Evolutionary conservation across 2,888 invertebrate species (phyloP), one percentile per base, ranked within the genome.

Genomic region (Drosophila maculinotata): DNA sequence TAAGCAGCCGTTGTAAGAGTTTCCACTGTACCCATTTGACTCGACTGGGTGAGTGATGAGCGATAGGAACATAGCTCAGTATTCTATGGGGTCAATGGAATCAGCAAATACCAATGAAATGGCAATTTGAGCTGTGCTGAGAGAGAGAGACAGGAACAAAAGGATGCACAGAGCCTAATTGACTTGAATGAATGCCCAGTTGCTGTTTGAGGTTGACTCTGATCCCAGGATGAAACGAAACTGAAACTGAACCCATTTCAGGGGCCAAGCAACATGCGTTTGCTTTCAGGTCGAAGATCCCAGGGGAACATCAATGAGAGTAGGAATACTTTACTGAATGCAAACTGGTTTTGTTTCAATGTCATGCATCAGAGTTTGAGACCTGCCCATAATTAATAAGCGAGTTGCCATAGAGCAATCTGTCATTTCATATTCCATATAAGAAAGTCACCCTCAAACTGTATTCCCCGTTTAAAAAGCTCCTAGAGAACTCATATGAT

Each of bases 321-420:
- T 62, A 65, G 69, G 75, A 74, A 81, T 36, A 41, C 20, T 45
- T 10, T 14, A 12, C 36, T 9, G 14, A 41, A 12, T 39, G 49
- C 41, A 41, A 69, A 45, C 7, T 68, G 59, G 52, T 57, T 75
- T 54, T 30, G 41, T 70, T 66, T 62, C 65, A 65, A 38, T 64
- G 10, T 58, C 17, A 14, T 45, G 54, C 44, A 9, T 20, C 8
- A 25, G 25, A 41, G 35, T 30, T 35, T 35, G 51, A 28, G 23
- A 57, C 48, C 48, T 33, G 60, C 42, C 59, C 59, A 79, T 80
- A 80, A 86, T 88, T 86, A 88, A 81, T 81, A 78, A 75, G 60
- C 54, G 59, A 66, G 77, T 70, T 64, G 30, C 69, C 87, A 76
- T 68, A 53, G 66, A 60, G 49, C 45, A 74, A 60, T 69, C 59